Evolutionary conservation across 2,888 invertebrate genomes (phyloP).

Genomic region (Petrolisthes manimaculis): DNA sequence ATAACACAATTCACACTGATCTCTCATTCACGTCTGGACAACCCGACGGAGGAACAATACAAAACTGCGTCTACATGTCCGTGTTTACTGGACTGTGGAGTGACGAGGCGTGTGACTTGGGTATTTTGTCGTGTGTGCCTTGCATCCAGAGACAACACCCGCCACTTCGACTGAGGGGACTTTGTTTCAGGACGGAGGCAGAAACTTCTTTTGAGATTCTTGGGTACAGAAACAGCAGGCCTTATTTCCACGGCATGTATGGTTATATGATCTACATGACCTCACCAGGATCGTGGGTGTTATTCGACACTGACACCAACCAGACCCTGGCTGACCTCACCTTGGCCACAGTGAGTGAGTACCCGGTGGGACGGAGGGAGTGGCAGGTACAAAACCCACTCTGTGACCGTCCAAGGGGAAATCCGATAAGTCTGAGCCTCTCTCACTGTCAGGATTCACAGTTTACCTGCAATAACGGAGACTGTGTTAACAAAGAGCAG

Average conservation of each 20-base stretch:
- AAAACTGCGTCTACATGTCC: conserved; percentile 49
- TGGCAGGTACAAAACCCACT: conserved; percentile 36
- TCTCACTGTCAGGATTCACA: conserved; percentile 36
- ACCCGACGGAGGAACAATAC: conserved; percentile 34
- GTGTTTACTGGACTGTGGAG: conserved; percentile 32
- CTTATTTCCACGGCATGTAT: conserved; percentile 43
- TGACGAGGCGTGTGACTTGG: conserved; percentile 36
- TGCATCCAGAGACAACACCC: conserved; percentile 21
- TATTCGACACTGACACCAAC: conserved; percentile 38
- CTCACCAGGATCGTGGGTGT: conserved; percentile 14
- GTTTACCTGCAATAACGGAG: conserved; percentile 51
- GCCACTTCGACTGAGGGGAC: conserved; percentile 31
- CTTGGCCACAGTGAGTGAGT: conserved; percentile 24
- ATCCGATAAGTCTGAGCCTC: conserved; percentile 28
- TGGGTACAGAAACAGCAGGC: conserved; percentile 27
- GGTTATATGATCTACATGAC: conserved; percentile 43
- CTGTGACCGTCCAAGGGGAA: conserved; percentile 31
- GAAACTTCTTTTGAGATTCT: conserved; percentile 36
- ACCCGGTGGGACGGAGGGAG: conserved; percentile 30
- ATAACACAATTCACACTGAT: conserved; percentile 20
- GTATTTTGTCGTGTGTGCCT: conserved; percentile 25
- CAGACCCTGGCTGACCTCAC: conserved; percentile 18
- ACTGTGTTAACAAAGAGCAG: conserved; percentile 41
- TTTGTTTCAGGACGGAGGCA: conserved; percentile 36
- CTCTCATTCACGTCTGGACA: conserved; percentile 19